Base-by-base conservation (phyloP, 2,113 vertebrate genomes). In the Melanotaenia duboulayi region DNA sequence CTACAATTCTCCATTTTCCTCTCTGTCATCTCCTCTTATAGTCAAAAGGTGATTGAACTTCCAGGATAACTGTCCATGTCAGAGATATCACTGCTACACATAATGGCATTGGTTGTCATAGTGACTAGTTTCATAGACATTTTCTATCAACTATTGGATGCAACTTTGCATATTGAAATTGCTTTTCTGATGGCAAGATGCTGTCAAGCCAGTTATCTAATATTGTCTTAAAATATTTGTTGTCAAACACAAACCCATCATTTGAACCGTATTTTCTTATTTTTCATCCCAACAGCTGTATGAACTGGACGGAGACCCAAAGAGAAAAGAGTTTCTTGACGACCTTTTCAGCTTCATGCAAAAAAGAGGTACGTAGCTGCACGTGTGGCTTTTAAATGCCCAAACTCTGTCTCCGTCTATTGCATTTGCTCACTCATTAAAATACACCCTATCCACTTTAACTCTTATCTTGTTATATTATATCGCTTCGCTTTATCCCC, bases 321-420 rank as follows among this genome's bases (percentile, higher is more conserved):
- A 97, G 86, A 95, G 98, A 80, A 99, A 99, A 76, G 97, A 99
- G 89, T 99, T 99, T 83, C 92, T 99, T 76, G 97, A 99, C 0
- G 96, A 98, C 81, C 91, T 99, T 62, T 99, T 99, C 93, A 97
- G 95, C 90, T 99, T 99, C 90, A 99, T 99, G 97, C 97, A 99
- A 87, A 98, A 98, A 78, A 90, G 97, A 95, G 97, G 97, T 99
- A 92, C 85, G 93, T 42, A 1, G 4, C 7, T 57, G n/a, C 39
- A 22, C 11, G 4, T 66, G 19, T 13, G 19, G 48, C 19, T 48
- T 44, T 59, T 56, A 39, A 58, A 12, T 19, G 22, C 49, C 25
- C 23, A 23, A 54, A 65, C 37, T 11, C 39, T 52, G 25, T 9
- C 14, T 19, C 24, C 11, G 7, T 25, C 3, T 25, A 56, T 62